Evolutionary conservation across 2,888 invertebrate species (phyloP).

Genomic region (Apocheima hispidaria): DNA sequence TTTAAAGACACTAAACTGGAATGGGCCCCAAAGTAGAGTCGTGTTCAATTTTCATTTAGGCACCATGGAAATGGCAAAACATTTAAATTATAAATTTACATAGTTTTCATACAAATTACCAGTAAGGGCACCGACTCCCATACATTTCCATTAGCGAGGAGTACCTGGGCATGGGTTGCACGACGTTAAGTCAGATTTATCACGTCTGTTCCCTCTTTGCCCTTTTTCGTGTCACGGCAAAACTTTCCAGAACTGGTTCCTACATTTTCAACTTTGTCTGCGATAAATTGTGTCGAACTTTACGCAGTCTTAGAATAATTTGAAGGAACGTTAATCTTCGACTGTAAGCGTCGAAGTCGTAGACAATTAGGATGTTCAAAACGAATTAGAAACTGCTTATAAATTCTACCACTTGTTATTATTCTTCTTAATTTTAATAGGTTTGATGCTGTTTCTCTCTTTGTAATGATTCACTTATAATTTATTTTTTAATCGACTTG

Average conservation of each 20-base stretch:
- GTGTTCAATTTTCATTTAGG: too few species aligned
- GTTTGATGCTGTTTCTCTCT: too few species aligned
- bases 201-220: slow-evolving; percentile 56
- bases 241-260: slow-evolving; percentile 23
- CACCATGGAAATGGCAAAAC: too few species aligned
- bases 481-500: too few species aligned
- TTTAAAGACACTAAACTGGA: background rate
- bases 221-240: slow-evolving; percentile 51
- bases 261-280: slow-evolving; percentile 1
- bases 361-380: background rate
- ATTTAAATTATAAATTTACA: background rate
- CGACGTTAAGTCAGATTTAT: slow-evolving; percentile 81
- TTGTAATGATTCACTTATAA: too few species aligned
- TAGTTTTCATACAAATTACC: slow-evolving; percentile 39
- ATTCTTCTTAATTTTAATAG: background rate
- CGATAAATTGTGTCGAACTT: background rate
- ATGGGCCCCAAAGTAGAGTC: too few species aligned
- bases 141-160: slow-evolving; percentile 74
- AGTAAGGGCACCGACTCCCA: slow-evolving; percentile 48
- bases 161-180: slow-evolving; percentile 65
- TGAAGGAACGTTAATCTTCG: background rate
- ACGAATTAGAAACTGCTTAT: background rate
- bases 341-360: background rate
- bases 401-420: background rate
- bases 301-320: slow-evolving; percentile 5